Base-by-base conservation (phyloP, 2,888 invertebrate species). In the Hipparchia semele region DNA sequence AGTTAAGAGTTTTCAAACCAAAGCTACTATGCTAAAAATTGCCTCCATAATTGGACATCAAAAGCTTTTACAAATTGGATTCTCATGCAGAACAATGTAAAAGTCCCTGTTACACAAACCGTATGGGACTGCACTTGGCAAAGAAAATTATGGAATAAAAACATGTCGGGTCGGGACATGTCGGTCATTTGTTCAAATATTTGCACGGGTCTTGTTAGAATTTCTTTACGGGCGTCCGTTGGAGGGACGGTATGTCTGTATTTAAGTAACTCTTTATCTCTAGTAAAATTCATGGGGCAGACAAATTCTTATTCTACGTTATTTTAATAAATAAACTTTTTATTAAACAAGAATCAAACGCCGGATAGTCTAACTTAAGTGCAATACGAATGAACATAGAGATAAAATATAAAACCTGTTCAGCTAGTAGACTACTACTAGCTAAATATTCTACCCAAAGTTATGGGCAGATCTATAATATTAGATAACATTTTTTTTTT, bases 101-200 rank as follows among this genome's bases (percentile, higher is more conserved):
- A 49, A 9, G 13, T 49, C n/a, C 60, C 39, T 13, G 64, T 51
- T 49, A 13, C 46, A 49, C 49, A 64, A 64, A 49, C 64, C 13
- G 46, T 6, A 23, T 49, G 49, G 49, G 10, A 49, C 71, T 53
- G 39, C 58, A 23, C 66, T 61, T 70, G 65, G 56, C 45, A 66
- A 56, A 73, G 65, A 70, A 60, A 72, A 72, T 72, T 70, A 66
- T 64, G 67, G 56, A 67, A 61, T 59, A 70, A 67, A 70, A 70
- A 64, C 46, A 54, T 64, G 46, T n/a, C 65, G 69, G 60, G 65
- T 66, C 3, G 58, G 23, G 58, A 23, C 65, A 73, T 66, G 65
- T 60, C 65, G 73, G 73, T 67, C 71, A 69, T 69, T 69, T 67
- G 56, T 75, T 69, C 56, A 69, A 69, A 69, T 71, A 71, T 73